Evolutionary conservation across 1,140 invertebrate genomes (phyloP), one percentile per base, ranked within the genome.

Genomic region (Rhagoletis zephyria): DNA sequence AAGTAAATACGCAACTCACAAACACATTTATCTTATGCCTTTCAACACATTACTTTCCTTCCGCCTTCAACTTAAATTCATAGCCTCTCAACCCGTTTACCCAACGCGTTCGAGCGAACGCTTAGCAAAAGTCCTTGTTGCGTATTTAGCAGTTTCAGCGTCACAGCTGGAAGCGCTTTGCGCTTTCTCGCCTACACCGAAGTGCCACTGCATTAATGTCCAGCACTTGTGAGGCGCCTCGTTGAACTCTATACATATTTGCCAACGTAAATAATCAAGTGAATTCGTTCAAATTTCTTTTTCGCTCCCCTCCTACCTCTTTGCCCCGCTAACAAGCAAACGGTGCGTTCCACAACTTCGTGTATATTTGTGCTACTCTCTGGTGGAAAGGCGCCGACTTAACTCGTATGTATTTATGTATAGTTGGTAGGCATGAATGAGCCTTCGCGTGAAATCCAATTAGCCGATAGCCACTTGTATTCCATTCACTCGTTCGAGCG

Each of bases 401-500:
- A 30, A 30, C 30, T 30, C 30, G n/a, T 30, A 30, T 30, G 30
- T 30, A 30, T 30, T 30, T 30, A 30, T 30, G 30, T 30, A 30
- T 30, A 30, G 30, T 30, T 16, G 30, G n/a, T 81, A 81, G 19
- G 42, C 74, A 30, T 3, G 48, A 45, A 30, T 1, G 51, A 59
- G 74, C 48, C 3, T 81, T 81, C 74, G 74, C 74, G 74, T 56
- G 74, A 81, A 81, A 81, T 81, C 74, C 74, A 81, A 81, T 81
- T 81, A 81, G 74, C 48, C 45, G 74, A 48, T 81, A 81, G n/a
- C 48, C 74, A 81, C 74, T 81, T 81, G 74, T 6, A 51, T 77
- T 48, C 3, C 51, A 19, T 4, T 51, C 70, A 77, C 42, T 51
- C 70, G 51, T 16, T 19, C 70, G 14, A 1, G 10, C 9, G n/a